These are phyloP conservation scores for Diplodus sargus DNA, from an alignment of 2,797 vertebrate species.

Conservation along the genomic window DNA sequence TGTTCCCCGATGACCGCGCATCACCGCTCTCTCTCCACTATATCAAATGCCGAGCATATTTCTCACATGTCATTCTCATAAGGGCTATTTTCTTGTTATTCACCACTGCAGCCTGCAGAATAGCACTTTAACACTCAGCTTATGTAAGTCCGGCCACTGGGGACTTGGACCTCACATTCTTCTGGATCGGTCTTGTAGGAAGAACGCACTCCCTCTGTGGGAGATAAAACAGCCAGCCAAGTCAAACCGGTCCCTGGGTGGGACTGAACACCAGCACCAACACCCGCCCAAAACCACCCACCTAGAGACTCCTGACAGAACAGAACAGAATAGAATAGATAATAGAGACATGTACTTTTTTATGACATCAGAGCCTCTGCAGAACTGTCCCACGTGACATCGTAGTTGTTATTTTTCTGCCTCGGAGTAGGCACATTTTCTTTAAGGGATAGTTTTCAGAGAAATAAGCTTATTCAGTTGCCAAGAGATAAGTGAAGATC, in stretches of 20 bases:
- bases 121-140: slow-evolving; percentile 15
- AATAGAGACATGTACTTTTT: neutral
- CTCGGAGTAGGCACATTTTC: neutral
- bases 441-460: neutral
- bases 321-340: slow-evolving; percentile 18
- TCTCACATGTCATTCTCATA: slow-evolving; percentile 42
- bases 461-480: neutral
- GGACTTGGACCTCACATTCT: slow-evolving; percentile 58
- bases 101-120: slow-evolving; percentile 29
- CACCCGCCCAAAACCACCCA: slow-evolving; percentile 64
- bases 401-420: neutral
- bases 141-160: slow-evolving; percentile 54
- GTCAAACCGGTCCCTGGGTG: slow-evolving; percentile 59
- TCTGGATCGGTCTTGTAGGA: slow-evolving; percentile 59
- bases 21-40: slow-evolving; percentile 20
- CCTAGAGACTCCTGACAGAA: slow-evolving; percentile 49
- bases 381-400: neutral
- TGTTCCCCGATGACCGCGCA: slow-evolving; percentile 6
- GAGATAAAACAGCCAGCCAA: slow-evolving; percentile 62
- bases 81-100: slow-evolving; percentile 49
- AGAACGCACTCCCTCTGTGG: slow-evolving; percentile 54
- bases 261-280: slow-evolving; percentile 52
- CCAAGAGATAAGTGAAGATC: neutral
- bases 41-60: slow-evolving; percentile 50
- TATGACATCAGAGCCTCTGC: neutral